Conservation (phyloP, 1,140 invertebrate species). For the Eriosoma lanigerum region DNA sequence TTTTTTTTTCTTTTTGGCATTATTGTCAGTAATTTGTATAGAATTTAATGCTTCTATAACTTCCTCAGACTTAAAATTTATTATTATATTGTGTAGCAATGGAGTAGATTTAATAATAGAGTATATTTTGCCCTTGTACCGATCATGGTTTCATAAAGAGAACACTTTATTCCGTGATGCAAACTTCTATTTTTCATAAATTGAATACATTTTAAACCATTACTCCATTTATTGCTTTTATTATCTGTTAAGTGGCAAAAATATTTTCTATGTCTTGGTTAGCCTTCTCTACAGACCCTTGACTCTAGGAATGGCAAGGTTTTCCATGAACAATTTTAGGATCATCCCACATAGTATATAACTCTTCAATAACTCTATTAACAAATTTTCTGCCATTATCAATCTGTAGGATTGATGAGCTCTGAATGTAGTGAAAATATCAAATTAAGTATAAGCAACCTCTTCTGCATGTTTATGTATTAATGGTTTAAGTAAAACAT, state of each 20-base stretch:
- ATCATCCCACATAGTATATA: background rate
- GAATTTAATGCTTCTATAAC: too few relatives aligned
- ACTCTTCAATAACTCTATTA: background rate
- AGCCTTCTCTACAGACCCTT: background rate
- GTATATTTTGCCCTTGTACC: too few relatives aligned
- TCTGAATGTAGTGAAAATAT: background rate
- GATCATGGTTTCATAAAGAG: too few relatives aligned
- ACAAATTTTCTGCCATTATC: background rate
- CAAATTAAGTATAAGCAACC: background rate
- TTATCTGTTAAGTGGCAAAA: background rate
- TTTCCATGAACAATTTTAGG: background rate
- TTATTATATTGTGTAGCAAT: too few relatives aligned
- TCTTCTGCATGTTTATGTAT: background rate
- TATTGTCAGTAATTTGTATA: too few relatives aligned
- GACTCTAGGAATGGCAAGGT: background rate
- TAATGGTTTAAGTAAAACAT: background rate
- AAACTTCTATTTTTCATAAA: background rate
- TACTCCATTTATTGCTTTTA: background rate
- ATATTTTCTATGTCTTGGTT: too few relatives aligned
- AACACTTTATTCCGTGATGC: background rate
- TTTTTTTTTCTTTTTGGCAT: too few relatives aligned
- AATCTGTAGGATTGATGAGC: background rate
- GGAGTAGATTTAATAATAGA: too few relatives aligned
- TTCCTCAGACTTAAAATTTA: too few relatives aligned
- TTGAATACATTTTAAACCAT: background rate